These are phyloP conservation scores for Cyclopterus lumpus DNA, from an alignment of 2,797 vertebrate species.

Conservation along the genomic window DNA sequence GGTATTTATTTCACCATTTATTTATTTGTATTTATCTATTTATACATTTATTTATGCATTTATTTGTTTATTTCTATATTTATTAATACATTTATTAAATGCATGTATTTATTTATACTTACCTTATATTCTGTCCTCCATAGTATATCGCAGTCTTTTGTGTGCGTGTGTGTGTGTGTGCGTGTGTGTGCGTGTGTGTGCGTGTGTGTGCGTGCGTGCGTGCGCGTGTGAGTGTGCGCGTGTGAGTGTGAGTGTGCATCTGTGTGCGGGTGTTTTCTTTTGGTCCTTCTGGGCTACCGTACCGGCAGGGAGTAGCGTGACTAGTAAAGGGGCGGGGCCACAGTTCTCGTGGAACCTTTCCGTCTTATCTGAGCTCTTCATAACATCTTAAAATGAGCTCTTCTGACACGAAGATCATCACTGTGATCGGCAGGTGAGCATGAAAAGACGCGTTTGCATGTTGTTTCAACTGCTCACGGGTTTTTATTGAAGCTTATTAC, in stretches of 20 bases:
- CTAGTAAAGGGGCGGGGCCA: constrained; percentile 33
- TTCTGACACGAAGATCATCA: constrained; percentile 68
- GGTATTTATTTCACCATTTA: no score
- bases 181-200: no score
- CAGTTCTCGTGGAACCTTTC: no score
- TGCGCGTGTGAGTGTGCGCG: no score
- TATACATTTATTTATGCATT: no score
- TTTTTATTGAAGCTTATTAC: no score
- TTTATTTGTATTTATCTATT: no score
- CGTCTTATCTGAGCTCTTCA: background rate
- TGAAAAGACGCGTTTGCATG: background rate
- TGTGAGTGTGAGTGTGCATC: no score
- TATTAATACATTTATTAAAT: background rate
- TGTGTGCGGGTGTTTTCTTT: background rate
- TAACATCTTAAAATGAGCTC: constrained; percentile 56
- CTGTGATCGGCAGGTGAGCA: constrained; percentile 85
- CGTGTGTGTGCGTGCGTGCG: no score
- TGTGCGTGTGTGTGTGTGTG: no score
- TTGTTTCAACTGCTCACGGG: background rate
- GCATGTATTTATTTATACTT: background rate
- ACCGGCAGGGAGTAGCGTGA: constrained; percentile 31
- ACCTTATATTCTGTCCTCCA: no score
- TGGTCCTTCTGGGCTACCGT: constrained; percentile 43
- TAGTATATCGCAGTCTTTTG: no score
- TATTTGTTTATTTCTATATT: background rate